Conservation (phyloP, 2,888 invertebrate species). For the Biston stratarius region DNA sequence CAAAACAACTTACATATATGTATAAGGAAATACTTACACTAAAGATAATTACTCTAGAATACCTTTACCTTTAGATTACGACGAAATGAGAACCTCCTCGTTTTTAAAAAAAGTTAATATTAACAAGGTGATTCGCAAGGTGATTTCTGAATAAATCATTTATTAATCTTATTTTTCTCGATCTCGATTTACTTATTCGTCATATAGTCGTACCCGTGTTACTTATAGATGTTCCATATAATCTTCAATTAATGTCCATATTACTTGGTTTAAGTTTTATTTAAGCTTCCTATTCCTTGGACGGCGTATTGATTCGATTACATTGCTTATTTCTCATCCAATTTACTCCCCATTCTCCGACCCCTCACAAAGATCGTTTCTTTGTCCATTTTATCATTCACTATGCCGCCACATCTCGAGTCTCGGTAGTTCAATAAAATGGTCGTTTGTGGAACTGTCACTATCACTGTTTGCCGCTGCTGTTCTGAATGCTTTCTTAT, state of each 20-base stretch:
- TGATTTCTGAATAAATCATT: too few relatives aligned
- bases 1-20: too few relatives aligned
- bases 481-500: conserved; percentile 11
- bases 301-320: not conserved
- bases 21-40: too few relatives aligned
- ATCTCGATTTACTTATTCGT: too few relatives aligned
- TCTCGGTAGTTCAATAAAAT: conserved; percentile 29
- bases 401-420: not conserved
- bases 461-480: conserved; percentile 24
- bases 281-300: not conserved
- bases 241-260: too few relatives aligned
- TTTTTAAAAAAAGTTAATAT: too few relatives aligned
- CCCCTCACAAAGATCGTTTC: not conserved
- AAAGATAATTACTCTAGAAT: too few relatives aligned
- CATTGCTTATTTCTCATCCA: not conserved
- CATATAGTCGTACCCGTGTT: too few relatives aligned
- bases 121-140: too few relatives aligned
- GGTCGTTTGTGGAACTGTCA: conserved; percentile 23
- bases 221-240: too few relatives aligned
- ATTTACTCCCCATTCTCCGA: conserved; percentile 11
- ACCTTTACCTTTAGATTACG: too few relatives aligned
- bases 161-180: not conserved
- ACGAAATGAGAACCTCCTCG: too few relatives aligned
- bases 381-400: conserved; percentile 8
- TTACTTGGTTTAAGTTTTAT: not conserved